Evolutionary conservation across 2,888 invertebrate genomes (phyloP).

Genomic region (Agrochola circellaris): DNA sequence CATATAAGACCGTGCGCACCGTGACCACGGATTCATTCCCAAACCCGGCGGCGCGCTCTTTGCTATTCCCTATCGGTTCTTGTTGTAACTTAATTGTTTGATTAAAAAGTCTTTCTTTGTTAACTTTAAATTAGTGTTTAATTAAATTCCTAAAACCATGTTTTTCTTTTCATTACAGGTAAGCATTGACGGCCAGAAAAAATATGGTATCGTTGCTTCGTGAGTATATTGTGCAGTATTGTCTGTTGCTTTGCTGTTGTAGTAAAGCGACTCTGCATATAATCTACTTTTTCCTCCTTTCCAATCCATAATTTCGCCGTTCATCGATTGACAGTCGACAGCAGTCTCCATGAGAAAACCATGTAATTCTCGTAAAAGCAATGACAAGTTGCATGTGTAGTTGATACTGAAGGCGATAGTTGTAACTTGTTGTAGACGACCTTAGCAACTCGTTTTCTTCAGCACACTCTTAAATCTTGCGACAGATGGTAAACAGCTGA

Average conservation of each 20-base stretch:
- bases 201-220: neutral
- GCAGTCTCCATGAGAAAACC: neutral
- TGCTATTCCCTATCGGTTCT: no score
- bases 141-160: no score
- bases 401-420: slow-evolving; percentile 41
- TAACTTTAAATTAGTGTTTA: no score
- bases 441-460: slow-evolving; percentile 58
- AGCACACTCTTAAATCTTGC: slow-evolving; percentile 58
- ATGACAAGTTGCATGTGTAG: slow-evolving; percentile 25
- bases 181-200: slow-evolving; percentile 26
- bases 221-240: slow-evolving; percentile 11
- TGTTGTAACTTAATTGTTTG: no score
- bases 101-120: no score
- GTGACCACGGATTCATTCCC: no score
- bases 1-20: no score
- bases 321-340: slow-evolving; percentile 20
- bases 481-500: slow-evolving; percentile 60
- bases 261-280: neutral
- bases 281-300: slow-evolving; percentile 27
- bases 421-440: slow-evolving; percentile 51
- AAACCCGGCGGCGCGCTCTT: no score
- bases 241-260: neutral
- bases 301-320: slow-evolving; percentile 28
- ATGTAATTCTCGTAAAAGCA: slow-evolving; percentile 30
- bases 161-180: slow-evolving; percentile 40